Percentiles rank a stretch among this genome's conserved stretches.
Evolutionary conservation across 2,113 vertebrate species (phyloP).

Genomic region (Amazona vittata): DNA sequence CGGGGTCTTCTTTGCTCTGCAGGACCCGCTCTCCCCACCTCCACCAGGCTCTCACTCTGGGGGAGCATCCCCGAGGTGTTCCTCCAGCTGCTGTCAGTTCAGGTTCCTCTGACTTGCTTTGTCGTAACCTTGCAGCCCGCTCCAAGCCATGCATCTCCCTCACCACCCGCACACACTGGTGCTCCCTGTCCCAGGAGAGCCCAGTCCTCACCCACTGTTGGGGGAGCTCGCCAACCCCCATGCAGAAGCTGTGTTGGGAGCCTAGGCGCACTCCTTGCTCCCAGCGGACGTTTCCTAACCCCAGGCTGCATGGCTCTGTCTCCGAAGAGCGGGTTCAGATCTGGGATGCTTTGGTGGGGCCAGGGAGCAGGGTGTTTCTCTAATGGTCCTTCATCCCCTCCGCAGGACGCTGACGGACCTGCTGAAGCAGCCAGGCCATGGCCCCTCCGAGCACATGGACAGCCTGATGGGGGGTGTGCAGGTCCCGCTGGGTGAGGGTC

Average conservation of each 20-base stretch:
- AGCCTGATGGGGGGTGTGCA: constrained; percentile 72
- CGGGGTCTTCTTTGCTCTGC: background rate
- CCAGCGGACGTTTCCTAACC: background rate
- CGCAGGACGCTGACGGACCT: constrained; percentile 79
- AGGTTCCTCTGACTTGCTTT: background rate
- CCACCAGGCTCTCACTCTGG: background rate
- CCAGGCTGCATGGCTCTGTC: background rate
- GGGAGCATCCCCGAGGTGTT: background rate
- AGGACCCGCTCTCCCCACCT: background rate
- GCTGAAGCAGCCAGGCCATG: constrained; percentile 76
- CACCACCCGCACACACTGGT: accelerated
- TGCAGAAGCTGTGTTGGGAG: background rate
- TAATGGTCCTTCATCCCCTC: background rate
- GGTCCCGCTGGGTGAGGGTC: constrained; percentile 73
- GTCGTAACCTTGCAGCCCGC: accelerated
- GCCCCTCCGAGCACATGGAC: constrained; percentile 66
- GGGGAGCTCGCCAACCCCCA: accelerated
- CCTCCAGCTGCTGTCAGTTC: background rate
- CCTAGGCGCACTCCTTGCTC: background rate
- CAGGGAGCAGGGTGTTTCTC: accelerated
- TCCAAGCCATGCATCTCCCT: background rate
- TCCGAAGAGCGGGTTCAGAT: background rate
- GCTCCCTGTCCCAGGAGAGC: accelerated
- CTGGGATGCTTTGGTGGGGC: accelerated
- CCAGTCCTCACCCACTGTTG: background rate